Percentiles rank a stretch among this genome's conserved stretches.
Conservation (phyloP, 2,113 vertebrate genomes). For the Isichthys henryi region DNA sequence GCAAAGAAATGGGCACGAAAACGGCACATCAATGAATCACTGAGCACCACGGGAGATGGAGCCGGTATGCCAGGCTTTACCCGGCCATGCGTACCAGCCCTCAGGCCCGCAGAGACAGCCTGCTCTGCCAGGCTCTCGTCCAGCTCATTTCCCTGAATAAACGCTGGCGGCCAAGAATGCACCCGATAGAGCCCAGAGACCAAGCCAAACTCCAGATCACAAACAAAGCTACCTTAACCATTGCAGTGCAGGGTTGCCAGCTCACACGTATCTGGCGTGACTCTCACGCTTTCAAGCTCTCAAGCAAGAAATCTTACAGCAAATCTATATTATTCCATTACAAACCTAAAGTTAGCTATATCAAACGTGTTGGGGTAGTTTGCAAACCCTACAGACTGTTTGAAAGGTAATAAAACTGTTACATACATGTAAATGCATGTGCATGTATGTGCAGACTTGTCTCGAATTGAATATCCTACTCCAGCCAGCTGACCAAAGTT, state of each 20-base stretch:
- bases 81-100: not conserved
- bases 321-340: too few relatives aligned
- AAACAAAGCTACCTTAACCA: constrained; percentile 1
- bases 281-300: too few relatives aligned
- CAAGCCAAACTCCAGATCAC: constrained; percentile 49
- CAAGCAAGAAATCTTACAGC: too few relatives aligned
- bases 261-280: too few relatives aligned
- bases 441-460: too few relatives aligned
- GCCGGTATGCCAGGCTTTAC: not conserved
- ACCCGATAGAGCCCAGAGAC: constrained; percentile 39
- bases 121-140: constrained; percentile 33
- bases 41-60: not conserved
- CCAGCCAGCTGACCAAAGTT: too few relatives aligned
- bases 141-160: constrained; percentile 39
- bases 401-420: too few relatives aligned
- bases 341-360: too few relatives aligned
- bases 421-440: too few relatives aligned
- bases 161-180: constrained; percentile 42
- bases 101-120: not conserved
- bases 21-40: not conserved
- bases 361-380: too few relatives aligned
- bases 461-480: too few relatives aligned
- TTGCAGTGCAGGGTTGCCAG: not conserved
- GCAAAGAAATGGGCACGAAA: not conserved
- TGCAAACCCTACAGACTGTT: too few relatives aligned